Base-by-base conservation (phyloP, 1,140 invertebrate genomes). In the Lycorma delicatula region DNA sequence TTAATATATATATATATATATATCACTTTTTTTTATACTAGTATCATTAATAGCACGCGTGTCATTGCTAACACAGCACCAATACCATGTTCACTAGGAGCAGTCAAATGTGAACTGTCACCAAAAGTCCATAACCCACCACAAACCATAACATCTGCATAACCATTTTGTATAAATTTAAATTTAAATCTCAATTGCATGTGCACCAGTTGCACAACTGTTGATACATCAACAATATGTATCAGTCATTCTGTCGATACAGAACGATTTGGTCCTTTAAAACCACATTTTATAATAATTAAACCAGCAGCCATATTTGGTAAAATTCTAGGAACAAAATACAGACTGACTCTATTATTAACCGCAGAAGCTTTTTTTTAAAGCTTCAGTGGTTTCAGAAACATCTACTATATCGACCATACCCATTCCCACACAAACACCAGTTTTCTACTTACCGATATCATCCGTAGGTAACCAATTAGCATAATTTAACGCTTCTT, bases 101-200 rank as follows among this genome's bases (percentile, higher is more conserved):
- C 82, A 26, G 97, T 98, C 53, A 98, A 84, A 73, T 99, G 96
- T 60, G 87, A 76, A 1, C 91, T 94, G 81, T 99, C 97, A 7
- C 92, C 93, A 6, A 92, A 94, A 97, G 71, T n/a, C 96, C 96
- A 72, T 97, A 98, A 7, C 94, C 94, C 57, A 97, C 97, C 96
- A 73, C 92, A 94, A n/a, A 99, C 72, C 92, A 98, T 98, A 0
- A 95, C 82, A 74, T 89, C 85, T 13, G 92, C 91, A 74, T 88
- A 82, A 31, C 84, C 85, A 66, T 83, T 78, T 63, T 83, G 79
- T 55, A 96, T 88, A 66, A 94, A 91, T 50, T 89, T 79, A 70
- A 86, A 89, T 18, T 91, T 93, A 78, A 98, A n/a, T 94, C 6
- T 94, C 86, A 70, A 72, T 69, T n/a, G 68, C 66, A 60, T 68